These are phyloP conservation scores for Cotesia vestalis DNA, from an alignment of 1,140 invertebrate species.

Conservation along the genomic window DNA sequence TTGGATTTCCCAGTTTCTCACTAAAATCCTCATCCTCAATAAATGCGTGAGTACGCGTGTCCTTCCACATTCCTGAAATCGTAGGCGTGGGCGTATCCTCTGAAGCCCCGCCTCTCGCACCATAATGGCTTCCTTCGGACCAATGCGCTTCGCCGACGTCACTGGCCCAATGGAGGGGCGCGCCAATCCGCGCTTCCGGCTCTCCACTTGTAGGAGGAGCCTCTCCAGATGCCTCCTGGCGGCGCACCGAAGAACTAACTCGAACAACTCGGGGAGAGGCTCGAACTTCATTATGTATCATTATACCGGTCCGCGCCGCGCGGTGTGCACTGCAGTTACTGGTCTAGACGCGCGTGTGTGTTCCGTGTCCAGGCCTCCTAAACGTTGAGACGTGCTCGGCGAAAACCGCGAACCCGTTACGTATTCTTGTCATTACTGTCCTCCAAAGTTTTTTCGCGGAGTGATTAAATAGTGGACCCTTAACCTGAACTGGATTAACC, in stretches of 20 bases:
- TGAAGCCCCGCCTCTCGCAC: slow-evolving; percentile 46
- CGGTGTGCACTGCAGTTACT: slow-evolving; percentile 65
- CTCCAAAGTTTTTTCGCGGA: slow-evolving; percentile 3
- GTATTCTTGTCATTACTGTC: slow-evolving; percentile 47
- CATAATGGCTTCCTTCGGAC: slow-evolving; percentile 60
- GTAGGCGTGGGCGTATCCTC: slow-evolving; percentile 37
- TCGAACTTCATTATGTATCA: slow-evolving; percentile 67
- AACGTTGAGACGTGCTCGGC: slow-evolving; percentile 40
- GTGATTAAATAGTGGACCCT: too few relatives aligned
- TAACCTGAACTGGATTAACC: too few relatives aligned
- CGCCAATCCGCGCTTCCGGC: slow-evolving; percentile 44
- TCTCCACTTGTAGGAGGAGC: slow-evolving; percentile 38
- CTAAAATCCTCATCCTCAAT: not conserved
- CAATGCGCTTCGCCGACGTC: slow-evolving; percentile 45
- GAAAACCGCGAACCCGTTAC: slow-evolving; percentile 28
- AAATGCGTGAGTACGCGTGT: slow-evolving; percentile 46
- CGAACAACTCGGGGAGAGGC: slow-evolving; percentile 61
- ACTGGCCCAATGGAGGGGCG: slow-evolving; percentile 31
- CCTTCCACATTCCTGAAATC: slow-evolving; percentile 24
- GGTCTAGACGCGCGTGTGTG: slow-evolving; percentile 62
- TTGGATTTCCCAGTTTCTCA: slow-evolving; percentile 24
- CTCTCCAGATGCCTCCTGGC: slow-evolving; percentile 53
- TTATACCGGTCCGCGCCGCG: slow-evolving; percentile 67
- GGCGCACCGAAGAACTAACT: slow-evolving; percentile 47
- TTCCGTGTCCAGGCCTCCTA: slow-evolving; percentile 35